Evolutionary conservation across 2,888 invertebrate genomes (phyloP), one percentile per base, ranked within the genome.

Genomic region (Aleiodes testaceus): DNA sequence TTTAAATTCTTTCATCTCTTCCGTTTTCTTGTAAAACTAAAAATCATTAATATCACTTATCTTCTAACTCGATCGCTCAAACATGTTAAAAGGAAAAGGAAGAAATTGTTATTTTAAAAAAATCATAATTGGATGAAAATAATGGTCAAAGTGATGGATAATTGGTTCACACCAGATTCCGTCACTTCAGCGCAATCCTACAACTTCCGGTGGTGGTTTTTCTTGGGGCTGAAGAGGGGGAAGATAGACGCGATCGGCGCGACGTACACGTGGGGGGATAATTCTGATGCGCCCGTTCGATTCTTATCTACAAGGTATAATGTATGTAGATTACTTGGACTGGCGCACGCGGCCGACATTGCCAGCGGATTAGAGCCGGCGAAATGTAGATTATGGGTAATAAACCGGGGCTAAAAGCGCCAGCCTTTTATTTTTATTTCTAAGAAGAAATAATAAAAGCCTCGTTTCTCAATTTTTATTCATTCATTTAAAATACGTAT

Each of bases 301-400:
- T 69, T 61, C 61, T 69, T 69, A 69, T 69, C 69, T 69, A 30
- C 50, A 14, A 63, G 18, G 47, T 20, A 69, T 69, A 69, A 69
- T 69, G 50, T 69, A 69, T 69, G 69, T 59, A 63, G 69, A 69
- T 69, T 69, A 69, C 69, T 61, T 49, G 18, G 61, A 61, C 49
- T 53, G 69, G 30, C 50, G 61, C 61, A 49, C 50, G 49, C 61
- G 50, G 61, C 61, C 61, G 61, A 69, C 69, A 69, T 69, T 69
- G 50, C 20, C 50, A 30, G 42, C 9, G 69, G 69, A 69, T 69
- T 69, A 69, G 69, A 69, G 69, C 69, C 59, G 69, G 63, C 69
- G 69, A 69, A 69, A 69, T 69, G 69, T 69, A 69, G 69, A 69
- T 69, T 69, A 69, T 47, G 61, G 69, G 69, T 69, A 69, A 69